Percentiles rank a stretch among this genome's conserved stretches.
Conservation (phyloP, 2,888 invertebrate species). For the Siphonodentalium dalli region DNA sequence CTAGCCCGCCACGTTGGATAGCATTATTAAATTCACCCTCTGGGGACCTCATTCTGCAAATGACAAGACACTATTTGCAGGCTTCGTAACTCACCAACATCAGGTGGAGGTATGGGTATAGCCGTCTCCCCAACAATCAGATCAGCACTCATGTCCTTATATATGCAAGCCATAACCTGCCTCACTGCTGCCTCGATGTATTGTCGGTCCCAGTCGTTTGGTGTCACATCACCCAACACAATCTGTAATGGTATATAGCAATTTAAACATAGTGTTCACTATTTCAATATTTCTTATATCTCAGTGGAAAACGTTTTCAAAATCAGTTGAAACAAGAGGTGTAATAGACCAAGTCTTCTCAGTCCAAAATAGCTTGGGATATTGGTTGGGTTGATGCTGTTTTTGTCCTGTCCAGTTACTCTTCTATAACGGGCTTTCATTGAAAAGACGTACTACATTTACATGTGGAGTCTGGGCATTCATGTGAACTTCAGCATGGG, state of each 20-base stretch:
- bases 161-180: slow-evolving; percentile 42
- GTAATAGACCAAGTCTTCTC: not conserved
- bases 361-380: not conserved
- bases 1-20: not conserved
- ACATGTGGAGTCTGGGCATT: too few relatives aligned
- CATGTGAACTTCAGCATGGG: too few relatives aligned
- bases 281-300: not conserved
- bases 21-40: too few relatives aligned
- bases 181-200: slow-evolving; percentile 46
- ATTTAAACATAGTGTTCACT: not conserved
- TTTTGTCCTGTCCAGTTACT: too few relatives aligned
- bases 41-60: too few relatives aligned
- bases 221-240: slow-evolving; percentile 46
- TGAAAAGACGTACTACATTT: too few relatives aligned
- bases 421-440: too few relatives aligned
- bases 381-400: too few relatives aligned
- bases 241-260: slow-evolving; percentile 32
- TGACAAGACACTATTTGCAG: too few relatives aligned
- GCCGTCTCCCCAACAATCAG: slow-evolving; percentile 43
- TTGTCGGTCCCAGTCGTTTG: slow-evolving; percentile 43
- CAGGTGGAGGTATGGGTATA: slow-evolving; percentile 55
- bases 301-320: not conserved
- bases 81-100: slow-evolving; percentile 55
- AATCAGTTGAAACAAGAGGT: not conserved
- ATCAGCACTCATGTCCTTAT: slow-evolving; percentile 40